Evolutionary conservation across 2,113 vertebrate species (phyloP).

Genomic region (Grallaria varia): DNA sequence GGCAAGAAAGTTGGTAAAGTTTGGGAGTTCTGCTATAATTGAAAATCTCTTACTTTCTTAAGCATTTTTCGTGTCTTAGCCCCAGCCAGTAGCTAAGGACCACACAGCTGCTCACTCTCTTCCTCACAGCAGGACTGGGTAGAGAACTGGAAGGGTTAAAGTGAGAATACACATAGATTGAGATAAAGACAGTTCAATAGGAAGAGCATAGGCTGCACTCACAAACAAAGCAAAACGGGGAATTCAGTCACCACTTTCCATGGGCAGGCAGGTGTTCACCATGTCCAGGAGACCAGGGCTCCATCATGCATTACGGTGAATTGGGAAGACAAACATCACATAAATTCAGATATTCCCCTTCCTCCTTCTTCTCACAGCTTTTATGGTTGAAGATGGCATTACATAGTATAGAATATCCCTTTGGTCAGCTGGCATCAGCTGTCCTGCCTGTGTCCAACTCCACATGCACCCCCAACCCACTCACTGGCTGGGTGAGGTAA

Average conservation of each 20-base stretch:
- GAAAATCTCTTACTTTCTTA: not conserved
- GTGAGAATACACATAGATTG: not conserved
- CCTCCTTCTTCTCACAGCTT: not conserved
- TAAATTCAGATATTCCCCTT: not conserved
- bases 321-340: accelerated
- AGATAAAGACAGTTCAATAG: not conserved
- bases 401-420: not conserved
- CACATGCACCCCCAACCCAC: not conserved
- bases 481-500: accelerated
- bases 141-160: not conserved
- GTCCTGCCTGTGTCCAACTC: not conserved
- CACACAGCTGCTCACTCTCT: not conserved
- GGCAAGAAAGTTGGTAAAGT: not conserved
- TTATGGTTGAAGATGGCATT: not conserved
- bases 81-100: too few species aligned
- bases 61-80: not conserved
- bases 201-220: not conserved
- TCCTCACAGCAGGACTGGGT: accelerated
- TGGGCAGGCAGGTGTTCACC: not conserved
- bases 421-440: not conserved
- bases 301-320: accelerated
- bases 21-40: not conserved
- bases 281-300: not conserved
- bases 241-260: not conserved
- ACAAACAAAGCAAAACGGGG: not conserved